Evolutionary conservation across 2,797 vertebrate species (phyloP), one percentile per base, ranked within the genome.

Genomic region (Ciconia nigra): DNA sequence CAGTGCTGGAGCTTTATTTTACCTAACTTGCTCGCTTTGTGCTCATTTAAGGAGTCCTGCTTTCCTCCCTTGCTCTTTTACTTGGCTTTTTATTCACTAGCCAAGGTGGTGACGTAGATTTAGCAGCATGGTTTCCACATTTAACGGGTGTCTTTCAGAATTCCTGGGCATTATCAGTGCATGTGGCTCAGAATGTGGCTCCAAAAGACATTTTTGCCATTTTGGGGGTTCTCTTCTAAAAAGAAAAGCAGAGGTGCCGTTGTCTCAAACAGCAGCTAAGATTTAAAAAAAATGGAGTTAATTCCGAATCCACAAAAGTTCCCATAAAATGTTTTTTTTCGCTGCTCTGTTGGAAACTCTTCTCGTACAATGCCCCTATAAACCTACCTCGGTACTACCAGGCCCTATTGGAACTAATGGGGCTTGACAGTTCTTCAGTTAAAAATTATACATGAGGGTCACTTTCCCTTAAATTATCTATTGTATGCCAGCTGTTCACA

Each of bases 371-470:
- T 97, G 94, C 94, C 95, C 95, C 97, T 93, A 95, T 98, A 97
- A 98, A 98, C 96, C 70, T 51, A 95, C 96, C 95, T 98, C 88
- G 0, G 85, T 91, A 93, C 95, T 98, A 97, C 96, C 96, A 97
- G 96, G 95, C 95, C 97, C 98, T 98, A 93, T 98, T 98, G 98
- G 97, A 98, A 97, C 97, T 98, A 98, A 98, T 98, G 98, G 98
- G 93, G 97, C 98, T 98, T 98, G 98, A 98, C 98, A 98, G 98
- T 98, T 98, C 98, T 98, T 98, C 98, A 98, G 98, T 98, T 98
- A 98, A 98, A 98, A 98, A 98, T 98, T 98, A 98, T 95, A 98
- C 98, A 98, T 98, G 96, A 98, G 98, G 98, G 98, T 98, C 98
- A 98, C 98, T 98, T 98, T 98, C 97, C 97, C 97, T 98, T 98